Evolutionary conservation across 2,113 vertebrate genomes (phyloP), one percentile per base, ranked within the genome.

Genomic region (Seriola aureovittata): DNA sequence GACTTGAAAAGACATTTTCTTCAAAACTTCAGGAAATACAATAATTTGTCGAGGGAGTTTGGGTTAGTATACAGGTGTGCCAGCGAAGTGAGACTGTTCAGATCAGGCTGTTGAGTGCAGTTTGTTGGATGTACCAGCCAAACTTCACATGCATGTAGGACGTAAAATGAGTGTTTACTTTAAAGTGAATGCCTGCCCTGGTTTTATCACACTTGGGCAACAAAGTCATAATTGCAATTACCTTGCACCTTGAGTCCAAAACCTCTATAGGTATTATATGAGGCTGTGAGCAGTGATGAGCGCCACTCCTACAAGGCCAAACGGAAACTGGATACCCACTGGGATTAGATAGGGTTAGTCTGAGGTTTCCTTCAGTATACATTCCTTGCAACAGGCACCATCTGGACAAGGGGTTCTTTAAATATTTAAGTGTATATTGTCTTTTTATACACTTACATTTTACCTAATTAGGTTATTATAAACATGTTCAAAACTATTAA

Each of bases 311-410:
- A 62, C 78, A 88, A 88, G 91, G 83, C 90, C 91, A 81, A 58
- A 78, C 55, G 85, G 91, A 92, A 95, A 94, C 75, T 78, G 88
- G 92, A 93, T 91, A 92, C 92, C 91, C 80, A 63, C 70, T 48
- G 86, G 65, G 86, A 77, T 93, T 88, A 86, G 74, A 89, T 40
- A 81, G 87, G 59, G 68, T 80, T 86, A 78, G 21, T 84, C 86
- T 91, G 81, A 95, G 92, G 85, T 95, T 97, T 95, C 93, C 93
- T 95, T 95, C 59, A 93, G 89, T 89, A 94, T 48, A 50, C 67
- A 80, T 71, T 77, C 80, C 71, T 73, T 17, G 1, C 57, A 57
- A 62, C 16, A n/a, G 32, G 46, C 8, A 32, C 52, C 32, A 64
- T 86, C 72, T 75, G 68, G 52, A 69, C 70, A 68, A 48, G 34